These are phyloP conservation scores for Epicauta chinensis DNA, from an alignment of 1,140 invertebrate genomes.

Conservation along the genomic window DNA sequence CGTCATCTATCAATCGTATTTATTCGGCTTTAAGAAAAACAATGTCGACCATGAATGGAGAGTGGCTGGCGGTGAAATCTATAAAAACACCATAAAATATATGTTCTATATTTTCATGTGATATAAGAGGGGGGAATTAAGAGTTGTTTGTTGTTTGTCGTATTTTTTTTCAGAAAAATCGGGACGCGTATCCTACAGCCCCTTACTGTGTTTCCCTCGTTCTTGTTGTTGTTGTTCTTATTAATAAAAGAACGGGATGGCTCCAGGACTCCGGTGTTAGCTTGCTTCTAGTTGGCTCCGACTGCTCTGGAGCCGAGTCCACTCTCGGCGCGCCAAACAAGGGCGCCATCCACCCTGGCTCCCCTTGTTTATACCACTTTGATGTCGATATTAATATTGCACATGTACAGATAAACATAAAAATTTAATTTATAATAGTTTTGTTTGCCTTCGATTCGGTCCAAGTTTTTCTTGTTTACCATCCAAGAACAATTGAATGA, in stretches of 20 bases:
- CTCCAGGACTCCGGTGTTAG: slow-evolving; percentile 15
- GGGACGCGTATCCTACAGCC: slow-evolving; percentile 13
- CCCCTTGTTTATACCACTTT: slow-evolving; percentile 24
- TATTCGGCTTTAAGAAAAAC: slow-evolving; percentile 5
- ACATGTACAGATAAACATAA: slow-evolving; percentile 16
- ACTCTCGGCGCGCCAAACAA: slow-evolving; percentile 12
- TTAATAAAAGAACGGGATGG: not conserved
- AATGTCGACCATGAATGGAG: not conserved
- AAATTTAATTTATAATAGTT: slow-evolving; percentile 17
- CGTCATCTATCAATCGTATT: slow-evolving; percentile 10
- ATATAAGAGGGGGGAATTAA: not conserved
- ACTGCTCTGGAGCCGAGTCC: slow-evolving; percentile 14
- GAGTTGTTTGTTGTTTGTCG: slow-evolving; percentile 17
- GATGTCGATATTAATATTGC: slow-evolving; percentile 25
- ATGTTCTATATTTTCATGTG: slow-evolving; percentile 5
- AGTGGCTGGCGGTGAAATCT: not conserved
- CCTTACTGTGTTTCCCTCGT: not conserved
- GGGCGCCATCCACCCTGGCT: slow-evolving; percentile 15
- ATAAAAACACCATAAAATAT: slow-evolving; percentile 17
- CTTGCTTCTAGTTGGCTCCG: slow-evolving; percentile 22
- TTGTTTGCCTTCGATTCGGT: slow-evolving; percentile 9
- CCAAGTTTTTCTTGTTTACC: slow-evolving; percentile 10
- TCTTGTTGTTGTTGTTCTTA: too few species aligned
- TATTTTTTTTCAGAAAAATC: slow-evolving; percentile 19
- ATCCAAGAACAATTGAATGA: not conserved